Conservation (phyloP, 2,113 vertebrate species). For the Nycticryphes semicollaris region DNA sequence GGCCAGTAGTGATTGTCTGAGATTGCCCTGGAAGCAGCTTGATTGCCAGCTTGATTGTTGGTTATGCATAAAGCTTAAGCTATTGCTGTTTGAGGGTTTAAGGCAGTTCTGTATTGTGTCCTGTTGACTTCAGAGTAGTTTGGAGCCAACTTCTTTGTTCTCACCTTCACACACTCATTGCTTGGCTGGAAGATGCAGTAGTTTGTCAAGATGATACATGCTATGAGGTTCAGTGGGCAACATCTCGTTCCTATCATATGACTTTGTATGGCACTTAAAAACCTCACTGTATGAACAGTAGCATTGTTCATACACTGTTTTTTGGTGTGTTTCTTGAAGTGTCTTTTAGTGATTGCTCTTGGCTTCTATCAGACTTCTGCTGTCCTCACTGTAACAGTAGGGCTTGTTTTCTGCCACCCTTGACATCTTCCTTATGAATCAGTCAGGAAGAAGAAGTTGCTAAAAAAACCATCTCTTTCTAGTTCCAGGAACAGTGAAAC, state of each 20-base stretch:
- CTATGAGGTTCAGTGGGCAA: neutral
- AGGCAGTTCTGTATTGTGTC: no score
- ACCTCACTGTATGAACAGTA: neutral
- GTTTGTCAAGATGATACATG: neutral
- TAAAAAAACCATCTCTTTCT: neutral
- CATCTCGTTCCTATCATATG: neutral
- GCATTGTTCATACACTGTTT: neutral
- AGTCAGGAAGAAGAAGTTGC: neutral
- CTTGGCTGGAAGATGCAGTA: neutral
- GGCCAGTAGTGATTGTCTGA: neutral
- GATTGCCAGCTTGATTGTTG: neutral
- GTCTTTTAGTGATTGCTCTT: neutral
- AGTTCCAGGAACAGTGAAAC: neutral
- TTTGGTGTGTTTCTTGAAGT: neutral
- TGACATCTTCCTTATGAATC: neutral
- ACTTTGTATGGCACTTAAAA: neutral
- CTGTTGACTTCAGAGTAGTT: neutral
- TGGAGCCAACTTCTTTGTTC: neutral
- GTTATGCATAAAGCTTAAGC: neutral
- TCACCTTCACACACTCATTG: accelerated
- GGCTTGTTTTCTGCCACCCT: neutral
- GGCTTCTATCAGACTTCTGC: neutral
- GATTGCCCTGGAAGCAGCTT: neutral
- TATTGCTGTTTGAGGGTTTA: neutral
- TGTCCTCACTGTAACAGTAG: neutral